A percentile compares a stretch with the other conserved stretches of the same genome.
These are phyloP conservation scores for Vesta saturnalis DNA, from an alignment of 2,888 invertebrate species.

Conservation along the genomic window DNA sequence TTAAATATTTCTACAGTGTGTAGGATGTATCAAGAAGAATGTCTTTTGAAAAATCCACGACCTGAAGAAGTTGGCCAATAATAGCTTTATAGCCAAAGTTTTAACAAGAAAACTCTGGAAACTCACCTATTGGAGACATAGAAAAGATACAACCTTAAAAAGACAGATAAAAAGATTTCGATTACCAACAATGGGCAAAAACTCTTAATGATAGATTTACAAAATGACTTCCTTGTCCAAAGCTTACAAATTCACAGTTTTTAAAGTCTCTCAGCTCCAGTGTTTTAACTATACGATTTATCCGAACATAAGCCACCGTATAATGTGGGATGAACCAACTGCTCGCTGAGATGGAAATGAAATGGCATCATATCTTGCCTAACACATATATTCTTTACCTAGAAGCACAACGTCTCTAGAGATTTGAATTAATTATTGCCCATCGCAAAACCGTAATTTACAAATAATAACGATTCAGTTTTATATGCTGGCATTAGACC, in stretches of 20 bases:
- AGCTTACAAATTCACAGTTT: constrained; percentile 23
- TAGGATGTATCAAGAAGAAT: constrained; percentile 15
- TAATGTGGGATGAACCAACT: constrained; percentile 23
- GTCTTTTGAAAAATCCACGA: constrained; percentile 7
- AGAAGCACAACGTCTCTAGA: background rate
- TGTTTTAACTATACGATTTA: constrained; percentile 20
- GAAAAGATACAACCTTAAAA: background rate
- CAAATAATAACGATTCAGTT: background rate
- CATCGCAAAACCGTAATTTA: background rate
- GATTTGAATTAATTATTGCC: background rate
- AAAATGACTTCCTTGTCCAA: constrained; percentile 21
- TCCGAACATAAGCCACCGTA: constrained; percentile 7
- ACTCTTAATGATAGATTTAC: constrained; percentile 21
- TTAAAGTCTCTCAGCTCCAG: constrained; percentile 16
- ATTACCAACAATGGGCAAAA: background rate
- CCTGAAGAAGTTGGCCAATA: constrained; percentile 21
- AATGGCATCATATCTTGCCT: constrained; percentile 20
- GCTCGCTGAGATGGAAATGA: constrained; percentile 17
- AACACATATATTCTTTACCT: background rate
- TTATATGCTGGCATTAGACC: background rate
- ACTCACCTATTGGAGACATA: background rate
- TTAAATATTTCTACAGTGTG: constrained; percentile 26
- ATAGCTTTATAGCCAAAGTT: constrained; percentile 17
- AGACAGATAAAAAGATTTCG: constrained; percentile 16
- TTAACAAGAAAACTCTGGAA: too few species aligned